Conservation (phyloP, 2,888 invertebrate species). For the Synergus gifuensis region DNA sequence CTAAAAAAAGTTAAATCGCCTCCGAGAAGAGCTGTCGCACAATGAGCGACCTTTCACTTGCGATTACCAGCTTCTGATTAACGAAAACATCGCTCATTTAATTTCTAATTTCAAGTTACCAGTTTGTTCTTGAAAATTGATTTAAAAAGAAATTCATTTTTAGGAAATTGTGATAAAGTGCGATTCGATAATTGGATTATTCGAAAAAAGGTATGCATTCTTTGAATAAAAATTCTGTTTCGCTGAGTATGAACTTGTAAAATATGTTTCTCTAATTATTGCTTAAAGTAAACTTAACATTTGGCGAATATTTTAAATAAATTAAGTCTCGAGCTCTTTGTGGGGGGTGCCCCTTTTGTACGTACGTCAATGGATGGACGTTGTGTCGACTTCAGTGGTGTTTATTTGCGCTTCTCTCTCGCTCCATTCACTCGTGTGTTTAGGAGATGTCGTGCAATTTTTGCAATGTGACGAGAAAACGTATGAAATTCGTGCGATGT, state of each 20-base stretch:
- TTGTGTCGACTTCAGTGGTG: slow-evolving; percentile 79
- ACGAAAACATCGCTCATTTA: not conserved
- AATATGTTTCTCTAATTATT: not conserved
- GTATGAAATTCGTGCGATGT: slow-evolving; percentile 64
- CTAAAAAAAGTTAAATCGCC: slow-evolving; percentile 36
- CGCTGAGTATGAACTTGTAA: not conserved
- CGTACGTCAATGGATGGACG: slow-evolving; percentile 74
- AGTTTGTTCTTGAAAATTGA: not conserved
- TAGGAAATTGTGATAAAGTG: not conserved
- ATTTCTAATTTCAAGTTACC: not conserved
- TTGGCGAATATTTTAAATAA: not conserved
- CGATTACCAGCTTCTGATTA: slow-evolving; percentile 24
- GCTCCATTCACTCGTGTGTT: slow-evolving; percentile 43
- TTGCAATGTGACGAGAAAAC: slow-evolving; percentile 66
- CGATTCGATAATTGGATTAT: slow-evolving; percentile 3
- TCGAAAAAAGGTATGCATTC: slow-evolving; percentile 25
- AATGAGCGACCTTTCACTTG: slow-evolving; percentile 41
- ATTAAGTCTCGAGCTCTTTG: not conserved
- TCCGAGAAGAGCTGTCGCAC: slow-evolving; percentile 28
- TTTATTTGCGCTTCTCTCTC: slow-evolving; percentile 75
- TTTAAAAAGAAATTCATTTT: not conserved
- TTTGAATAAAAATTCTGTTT: not conserved
- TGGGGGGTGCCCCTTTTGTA: slow-evolving; percentile 65
- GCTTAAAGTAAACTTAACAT: not conserved
- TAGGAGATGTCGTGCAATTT: slow-evolving; percentile 54